Base-by-base conservation (phyloP, 2,797 vertebrate genomes). In the Lagodon rhomboides region DNA sequence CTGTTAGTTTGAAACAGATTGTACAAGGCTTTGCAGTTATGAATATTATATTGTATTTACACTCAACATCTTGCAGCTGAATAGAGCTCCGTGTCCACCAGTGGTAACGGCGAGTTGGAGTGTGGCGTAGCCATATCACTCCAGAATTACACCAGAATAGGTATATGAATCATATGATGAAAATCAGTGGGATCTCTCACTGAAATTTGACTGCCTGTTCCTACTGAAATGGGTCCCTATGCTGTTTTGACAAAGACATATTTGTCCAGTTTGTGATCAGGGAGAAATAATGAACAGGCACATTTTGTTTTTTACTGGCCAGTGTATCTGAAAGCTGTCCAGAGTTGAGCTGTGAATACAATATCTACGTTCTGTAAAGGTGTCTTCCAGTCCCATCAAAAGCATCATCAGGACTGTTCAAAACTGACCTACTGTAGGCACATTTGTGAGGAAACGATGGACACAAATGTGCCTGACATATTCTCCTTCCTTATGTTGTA, bases 1-100 rank as follows among this genome's bases (percentile, higher is more conserved):
- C 1, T 3, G 30, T 75, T 76, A 68, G 56, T 65, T 64, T 55
- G 16, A 50, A 17, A 58, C 18, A 81, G 7, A 8, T 22, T 10
- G 0, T 16, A 49, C 3, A 38, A 38, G 2, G n/a, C 30, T 65
- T 50, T 72, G 18, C 23, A 41, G 9, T 61, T 55, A n/a, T 55
- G 6, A 6, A 59, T 1, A 25, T 2, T 64, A 8, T 20, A 71
- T 5, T 59, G n/a, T 15, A 77, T 64, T 53, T 4, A 68, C 12
- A 47, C 11, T 44, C 3, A 44, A 41, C 34, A 46, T 30, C 23
- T 43, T 46, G 13, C 0, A 3, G 56, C 6, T 12, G 38, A 46
- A 65, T 3, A 44, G 27, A 38, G 13, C 0, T 8, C 23, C n/a
- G 20, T 15, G 17, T 22, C 27, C 47, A 3, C 5, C 23, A 23